Base-by-base conservation (phyloP, 2,113 vertebrate species). In the Misgurnus mizolepis region DNA sequence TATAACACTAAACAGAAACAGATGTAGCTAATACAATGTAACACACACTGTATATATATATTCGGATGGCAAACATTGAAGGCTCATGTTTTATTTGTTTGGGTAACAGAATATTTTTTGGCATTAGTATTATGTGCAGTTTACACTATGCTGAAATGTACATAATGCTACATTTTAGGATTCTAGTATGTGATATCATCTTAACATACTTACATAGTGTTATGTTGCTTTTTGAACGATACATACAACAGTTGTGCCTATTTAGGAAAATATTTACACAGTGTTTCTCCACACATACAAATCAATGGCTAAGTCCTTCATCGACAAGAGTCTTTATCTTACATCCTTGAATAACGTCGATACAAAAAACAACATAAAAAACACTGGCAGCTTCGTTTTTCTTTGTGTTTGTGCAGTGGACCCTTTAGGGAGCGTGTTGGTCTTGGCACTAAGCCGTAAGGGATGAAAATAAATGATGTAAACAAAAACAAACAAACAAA, bases 341-440 rank as follows among this genome's bases (percentile, higher is more conserved):
- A 89, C 86, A 89, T 90, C 85, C 88, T 75, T 86, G 88, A 83
- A 84, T 87, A 65, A 79, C 67, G 71, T 78, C 71, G 22, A 82
- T 75, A 87, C 83, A 86, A 69, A 77, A 86, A 49, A 86, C 80
- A 89, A 84, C 85, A 84, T 84, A 86, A 89, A 22, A 90, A 91
- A 88, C 86, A 82, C 64, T 75, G 78, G 78, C 84, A 83, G 78
- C 66, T 53, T 7, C 10, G 77, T 15, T 47, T n/a, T 15, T 65
- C 47, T 73, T 74, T 70, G 45, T 60, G 18, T 49, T 39, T 76
- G 72, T 76, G 39, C 43, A 18, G 53, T 61, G 47, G 27, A 61
- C 68, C 27, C 40, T 58, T 58, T 18, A 70, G 77, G 45, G 47
- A 61, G 66, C 53, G 10, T 14, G 58, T 18, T 83, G 78, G 45